Conservation (phyloP, 2,797 vertebrate genomes). For the Sternotherus odoratus region DNA sequence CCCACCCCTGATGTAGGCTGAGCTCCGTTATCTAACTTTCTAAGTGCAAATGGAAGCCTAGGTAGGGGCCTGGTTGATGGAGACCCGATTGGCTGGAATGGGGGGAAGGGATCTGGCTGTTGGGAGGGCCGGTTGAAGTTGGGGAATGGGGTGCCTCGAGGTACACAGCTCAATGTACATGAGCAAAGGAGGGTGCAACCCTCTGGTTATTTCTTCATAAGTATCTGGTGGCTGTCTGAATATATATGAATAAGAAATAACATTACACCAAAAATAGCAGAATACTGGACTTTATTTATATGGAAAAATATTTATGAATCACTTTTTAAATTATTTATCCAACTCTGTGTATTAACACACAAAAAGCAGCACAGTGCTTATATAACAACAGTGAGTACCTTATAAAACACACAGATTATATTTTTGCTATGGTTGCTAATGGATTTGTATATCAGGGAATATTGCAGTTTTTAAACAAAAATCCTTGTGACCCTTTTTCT, state of each 20-base stretch:
- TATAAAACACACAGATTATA: background rate
- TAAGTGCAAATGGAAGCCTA: background rate
- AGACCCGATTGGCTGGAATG: background rate
- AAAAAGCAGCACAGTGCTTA: background rate
- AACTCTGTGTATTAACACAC: background rate
- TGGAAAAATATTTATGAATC: too few relatives aligned
- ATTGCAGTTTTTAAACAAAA: rapidly evolving
- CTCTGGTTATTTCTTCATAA: background rate
- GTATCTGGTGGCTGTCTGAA: background rate
- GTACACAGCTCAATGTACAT: background rate
- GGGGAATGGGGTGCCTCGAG: background rate
- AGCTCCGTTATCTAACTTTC: background rate
- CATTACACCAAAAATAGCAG: background rate
- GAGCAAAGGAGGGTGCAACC: background rate
- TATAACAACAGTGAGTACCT: background rate
- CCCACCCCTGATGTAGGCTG: too few relatives aligned
- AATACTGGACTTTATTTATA: background rate
- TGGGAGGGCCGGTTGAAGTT: background rate
- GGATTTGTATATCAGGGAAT: too few relatives aligned
- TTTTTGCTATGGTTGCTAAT: background rate
- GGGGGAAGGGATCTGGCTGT: background rate
- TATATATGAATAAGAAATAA: background rate
- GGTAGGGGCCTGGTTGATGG: background rate
- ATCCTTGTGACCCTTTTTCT: background rate
- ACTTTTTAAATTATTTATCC: background rate